A percentile compares a stretch with the other conserved stretches of the same genome.
These are phyloP conservation scores for Calliphora vicina DNA, from an alignment of 1,140 invertebrate genomes.

Conservation along the genomic window DNA sequence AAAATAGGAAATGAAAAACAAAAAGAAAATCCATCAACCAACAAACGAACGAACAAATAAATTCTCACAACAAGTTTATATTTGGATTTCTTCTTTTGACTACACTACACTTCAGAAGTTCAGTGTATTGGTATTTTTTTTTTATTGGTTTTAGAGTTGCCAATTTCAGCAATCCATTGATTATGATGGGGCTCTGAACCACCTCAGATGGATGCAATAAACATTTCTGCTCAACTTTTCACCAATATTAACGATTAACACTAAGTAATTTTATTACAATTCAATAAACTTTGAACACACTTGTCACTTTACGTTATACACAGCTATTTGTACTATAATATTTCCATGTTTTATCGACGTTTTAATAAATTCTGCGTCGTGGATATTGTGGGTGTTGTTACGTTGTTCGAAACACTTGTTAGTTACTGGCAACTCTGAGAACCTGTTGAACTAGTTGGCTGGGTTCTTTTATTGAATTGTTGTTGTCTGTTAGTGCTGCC, in stretches of 20 bases:
- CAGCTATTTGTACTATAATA: neutral
- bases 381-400: slow-evolving; percentile 12
- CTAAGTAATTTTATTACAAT: neutral
- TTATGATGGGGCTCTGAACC: neutral
- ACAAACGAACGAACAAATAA: slow-evolving; percentile 22
- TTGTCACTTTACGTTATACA: neutral
- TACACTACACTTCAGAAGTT: slow-evolving; percentile 16
- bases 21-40: neutral
- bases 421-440: neutral
- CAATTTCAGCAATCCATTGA: neutral
- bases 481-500: neutral
- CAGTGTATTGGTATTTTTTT: slow-evolving; percentile 24
- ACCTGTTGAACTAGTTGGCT: slow-evolving; percentile 13
- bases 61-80: slow-evolving; percentile 34
- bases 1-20: slow-evolving; percentile 27
- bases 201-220: neutral
- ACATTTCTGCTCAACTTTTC: neutral
- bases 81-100: slow-evolving; percentile 23
- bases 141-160: slow-evolving; percentile 1
- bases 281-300: neutral
- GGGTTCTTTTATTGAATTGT: neutral
- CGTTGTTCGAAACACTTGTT: slow-evolving; percentile 9
- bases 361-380: neutral
- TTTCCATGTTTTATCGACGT: neutral
- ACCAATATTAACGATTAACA: neutral